A percentile compares a stretch with the other conserved stretches of the same genome.
phyloP scores from a whole-genome alignment of 2,113 vertebrate genomes.

The Chrysochloris asiatica region DNA sequence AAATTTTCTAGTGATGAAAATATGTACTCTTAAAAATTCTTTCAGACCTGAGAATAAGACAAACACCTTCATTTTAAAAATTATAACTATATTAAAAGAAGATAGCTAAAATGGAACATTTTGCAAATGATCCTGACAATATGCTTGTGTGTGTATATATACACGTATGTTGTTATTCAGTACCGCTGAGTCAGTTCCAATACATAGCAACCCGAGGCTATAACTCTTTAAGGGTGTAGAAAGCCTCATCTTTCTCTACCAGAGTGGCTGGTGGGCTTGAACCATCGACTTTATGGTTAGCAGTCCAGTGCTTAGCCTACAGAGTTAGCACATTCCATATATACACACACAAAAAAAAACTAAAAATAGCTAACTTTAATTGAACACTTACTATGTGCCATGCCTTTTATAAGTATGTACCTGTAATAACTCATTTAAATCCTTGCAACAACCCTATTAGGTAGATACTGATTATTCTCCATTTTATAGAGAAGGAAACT shows the following conservation, averaged over 20 bases:
- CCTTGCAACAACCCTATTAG: not conserved
- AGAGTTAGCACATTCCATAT: too few species aligned
- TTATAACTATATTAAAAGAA: constrained; percentile 20
- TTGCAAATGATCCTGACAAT: constrained; percentile 9
- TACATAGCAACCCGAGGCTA: too few species aligned
- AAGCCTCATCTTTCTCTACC: too few species aligned
- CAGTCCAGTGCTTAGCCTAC: too few species aligned
- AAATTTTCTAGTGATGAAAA: constrained; percentile 2
- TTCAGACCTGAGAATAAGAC: not conserved
- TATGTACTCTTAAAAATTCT: not conserved
- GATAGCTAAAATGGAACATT: too few species aligned
- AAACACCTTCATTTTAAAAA: constrained; percentile 7
- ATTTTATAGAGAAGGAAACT: constrained; percentile 41
- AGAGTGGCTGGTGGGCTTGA: too few species aligned
- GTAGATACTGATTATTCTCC: not conserved
- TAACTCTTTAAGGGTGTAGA: too few species aligned
- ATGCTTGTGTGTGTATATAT: not conserved
- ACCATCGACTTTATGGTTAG: too few species aligned
- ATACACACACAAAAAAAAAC: too few species aligned
- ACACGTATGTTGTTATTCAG: too few species aligned
- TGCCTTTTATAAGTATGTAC: constrained; percentile 10
- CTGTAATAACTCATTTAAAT: constrained; percentile 40
- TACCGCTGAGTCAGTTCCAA: too few species aligned
- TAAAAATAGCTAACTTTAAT: constrained; percentile 29
- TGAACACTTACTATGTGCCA: not conserved